Base-by-base conservation (phyloP, 30 jellyfish, hydroid and myxozoan species). In the Hydra vulgaris region DNA sequence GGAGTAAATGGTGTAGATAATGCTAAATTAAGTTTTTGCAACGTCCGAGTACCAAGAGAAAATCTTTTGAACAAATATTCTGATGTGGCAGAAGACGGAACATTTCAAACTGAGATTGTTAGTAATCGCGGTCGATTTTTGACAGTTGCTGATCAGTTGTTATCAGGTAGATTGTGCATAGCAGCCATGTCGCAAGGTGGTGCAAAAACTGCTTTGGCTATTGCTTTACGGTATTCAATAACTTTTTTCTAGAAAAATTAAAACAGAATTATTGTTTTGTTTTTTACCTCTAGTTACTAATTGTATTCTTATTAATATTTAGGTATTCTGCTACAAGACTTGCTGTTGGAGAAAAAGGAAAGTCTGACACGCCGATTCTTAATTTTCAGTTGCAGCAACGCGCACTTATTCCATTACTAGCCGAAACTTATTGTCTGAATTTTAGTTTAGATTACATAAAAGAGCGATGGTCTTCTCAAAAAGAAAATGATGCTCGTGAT, bases 1-100 rank as follows among this genome's bases (percentile, higher is more conserved):
- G 94, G 95, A 22, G 95, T 90, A 68, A 89, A 89, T 74, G 97
- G 97, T 23, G 97, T 89, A 23, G 97, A 89, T 89, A 89, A 89
- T 79, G 97, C 95, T 77, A 85, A 89, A 79, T 82, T 89, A 81
- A 67, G 91, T 83, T 90, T 90, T 75, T 90, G 83, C 61, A 90
- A 90, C 52, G 96, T 90, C 21, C 95, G 97, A 7, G 96, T 90
- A 18, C 97, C 97, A 18, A 71, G 89, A 21, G 91, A 79, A 78
- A 85, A 90, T 67, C 84, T 90, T 23, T 73, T 90, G 72, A 85
- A 90, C 78, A 83, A 85, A 74, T 55, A 70, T 72, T 85, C 95
- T 5, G 95, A 86, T 71, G 97, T 90, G 40, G 83, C 83, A 20
- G 95, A 85, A 74, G 97, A 86, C 21, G 97, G 97, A 18, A 86